Percentiles rank a stretch among this genome's conserved stretches.
Conservation (phyloP, 2,113 vertebrate species). For the Pseudorhombus dupliciocellatus region DNA sequence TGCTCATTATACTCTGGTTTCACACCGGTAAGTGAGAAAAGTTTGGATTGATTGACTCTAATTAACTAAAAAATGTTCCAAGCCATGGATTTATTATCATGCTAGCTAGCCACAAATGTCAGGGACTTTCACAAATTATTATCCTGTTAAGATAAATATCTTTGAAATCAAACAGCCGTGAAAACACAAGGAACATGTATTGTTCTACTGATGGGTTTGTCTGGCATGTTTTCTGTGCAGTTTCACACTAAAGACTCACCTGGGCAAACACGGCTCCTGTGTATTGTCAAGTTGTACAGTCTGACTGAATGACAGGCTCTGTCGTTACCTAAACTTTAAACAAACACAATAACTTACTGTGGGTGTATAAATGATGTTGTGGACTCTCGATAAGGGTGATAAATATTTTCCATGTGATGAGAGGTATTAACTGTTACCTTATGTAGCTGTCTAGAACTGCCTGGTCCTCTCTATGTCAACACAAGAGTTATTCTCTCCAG, state of each 20-base stretch:
- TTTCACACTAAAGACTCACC: conserved; percentile 71
- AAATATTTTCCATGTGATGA: background rate
- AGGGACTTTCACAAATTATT: conserved; percentile 95
- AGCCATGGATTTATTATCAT: conserved; percentile 99
- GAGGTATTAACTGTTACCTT: conserved; percentile 2
- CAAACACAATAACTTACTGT: conserved; percentile 30
- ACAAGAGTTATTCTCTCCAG: conserved; percentile 40
- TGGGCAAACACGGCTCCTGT: conserved; percentile 68
- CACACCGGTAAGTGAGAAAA: conserved; percentile 99
- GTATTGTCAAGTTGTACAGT: conserved; percentile 43
- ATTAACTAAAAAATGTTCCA: conserved; percentile 99
- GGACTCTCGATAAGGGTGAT: background rate
- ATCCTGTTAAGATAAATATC: conserved; percentile 91
- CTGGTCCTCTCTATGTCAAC: conserved; percentile 42
- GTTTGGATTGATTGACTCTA: conserved; percentile 99
- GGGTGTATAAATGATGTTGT: background rate
- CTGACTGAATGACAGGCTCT: conserved; percentile 68
- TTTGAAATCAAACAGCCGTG: conserved; percentile 84
- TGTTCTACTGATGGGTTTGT: conserved; percentile 80
- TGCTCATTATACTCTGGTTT: conserved; percentile 99
- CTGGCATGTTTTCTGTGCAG: conserved; percentile 76
- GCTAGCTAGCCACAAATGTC: conserved; percentile 98
- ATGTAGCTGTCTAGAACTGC: conserved; percentile 5
- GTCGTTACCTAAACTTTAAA: conserved; percentile 46
- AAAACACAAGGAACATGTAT: conserved; percentile 80